Conservation (phyloP, 1,140 invertebrate genomes). For the Heliconius congener region DNA sequence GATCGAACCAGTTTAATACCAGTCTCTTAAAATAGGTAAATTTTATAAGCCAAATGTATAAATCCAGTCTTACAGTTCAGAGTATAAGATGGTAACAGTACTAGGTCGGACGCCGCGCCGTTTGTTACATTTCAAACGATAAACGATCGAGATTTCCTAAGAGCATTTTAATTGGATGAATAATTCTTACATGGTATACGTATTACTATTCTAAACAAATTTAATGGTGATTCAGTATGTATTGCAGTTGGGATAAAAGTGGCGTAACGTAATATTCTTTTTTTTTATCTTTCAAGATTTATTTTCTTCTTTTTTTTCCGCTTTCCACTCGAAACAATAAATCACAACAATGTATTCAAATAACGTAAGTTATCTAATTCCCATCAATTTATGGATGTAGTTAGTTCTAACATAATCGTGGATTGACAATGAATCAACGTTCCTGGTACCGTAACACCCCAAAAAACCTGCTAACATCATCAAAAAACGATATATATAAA, state of each 20-base stretch:
- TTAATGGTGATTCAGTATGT: slow-evolving; percentile 13
- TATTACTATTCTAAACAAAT: slow-evolving; percentile 16
- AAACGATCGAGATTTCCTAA: slow-evolving; percentile 36
- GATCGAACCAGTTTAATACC: neutral
- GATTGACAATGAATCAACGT: no score
- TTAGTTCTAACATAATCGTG: no score
- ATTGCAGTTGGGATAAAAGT: neutral
- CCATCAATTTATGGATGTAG: no score
- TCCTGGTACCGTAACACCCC: no score
- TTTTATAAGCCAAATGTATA: neutral
- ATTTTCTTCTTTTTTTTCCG: no score
- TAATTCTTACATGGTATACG: slow-evolving; percentile 26
- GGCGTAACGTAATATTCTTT: neutral
- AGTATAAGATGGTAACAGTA: slow-evolving; percentile 28
- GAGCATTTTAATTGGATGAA: slow-evolving; percentile 40
- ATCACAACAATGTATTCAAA: no score
- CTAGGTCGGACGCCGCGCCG: slow-evolving; percentile 22
- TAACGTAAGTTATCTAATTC: no score
- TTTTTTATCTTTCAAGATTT: neutral
- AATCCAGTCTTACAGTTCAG: slow-evolving; percentile 14
- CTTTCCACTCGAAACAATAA: no score
- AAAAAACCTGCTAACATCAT: no score
- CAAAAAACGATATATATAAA: no score
- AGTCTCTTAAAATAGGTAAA: neutral
- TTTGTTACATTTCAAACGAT: slow-evolving; percentile 37